A percentile compares a stretch with the other conserved stretches of the same genome.
These are phyloP conservation scores for Acanthosepion esculentum DNA, from an alignment of 2,888 invertebrate species.

Conservation along the genomic window DNA sequence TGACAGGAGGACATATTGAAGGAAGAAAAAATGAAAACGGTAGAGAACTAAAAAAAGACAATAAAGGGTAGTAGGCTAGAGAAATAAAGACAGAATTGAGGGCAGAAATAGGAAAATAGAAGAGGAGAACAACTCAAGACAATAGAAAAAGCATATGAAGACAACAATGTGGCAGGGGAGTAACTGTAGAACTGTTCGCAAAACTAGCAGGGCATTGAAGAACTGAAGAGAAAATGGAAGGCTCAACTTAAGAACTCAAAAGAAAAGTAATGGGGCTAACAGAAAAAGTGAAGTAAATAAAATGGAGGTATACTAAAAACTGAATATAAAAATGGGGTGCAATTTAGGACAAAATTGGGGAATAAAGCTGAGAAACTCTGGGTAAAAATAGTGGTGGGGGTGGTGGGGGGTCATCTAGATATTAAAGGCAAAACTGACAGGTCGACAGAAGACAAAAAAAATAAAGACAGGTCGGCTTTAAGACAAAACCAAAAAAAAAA, in stretches of 20 bases:
- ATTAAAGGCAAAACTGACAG: no score
- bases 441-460: no score
- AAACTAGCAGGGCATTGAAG: no score
- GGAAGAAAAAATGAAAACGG: not conserved
- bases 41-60: not conserved
- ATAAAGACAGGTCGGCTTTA: no score
- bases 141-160: not conserved
- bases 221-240: no score
- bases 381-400: no score
- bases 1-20: not conserved
- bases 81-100: not conserved
- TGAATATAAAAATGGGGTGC: not conserved
- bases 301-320: not conserved
- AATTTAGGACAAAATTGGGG: no score
- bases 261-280: not conserved
- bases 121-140: not conserved
- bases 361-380: no score
- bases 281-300: not conserved
- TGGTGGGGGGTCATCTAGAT: no score
- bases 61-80: not conserved
- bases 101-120: accelerated
- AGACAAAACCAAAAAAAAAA: no score
- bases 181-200: not conserved
- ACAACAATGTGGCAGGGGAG: not conserved
- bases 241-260: not conserved